phyloP scores from a whole-genome alignment of 2,113 vertebrate species.

The Scortum barcoo region DNA sequence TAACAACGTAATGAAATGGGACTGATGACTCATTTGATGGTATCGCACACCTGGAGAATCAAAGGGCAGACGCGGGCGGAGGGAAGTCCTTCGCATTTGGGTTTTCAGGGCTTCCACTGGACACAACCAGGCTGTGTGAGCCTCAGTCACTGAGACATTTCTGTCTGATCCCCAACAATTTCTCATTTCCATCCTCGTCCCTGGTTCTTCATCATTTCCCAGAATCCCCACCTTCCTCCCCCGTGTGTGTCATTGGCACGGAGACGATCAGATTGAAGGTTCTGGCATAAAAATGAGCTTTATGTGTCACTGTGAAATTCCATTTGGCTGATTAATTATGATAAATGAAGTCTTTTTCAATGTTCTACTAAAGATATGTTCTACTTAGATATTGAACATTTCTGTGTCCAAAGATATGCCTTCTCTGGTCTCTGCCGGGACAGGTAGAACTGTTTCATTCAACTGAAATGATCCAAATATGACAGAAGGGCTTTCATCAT shows the following conservation, averaged over 20 bases:
- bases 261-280: slow-evolving; percentile 55
- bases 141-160: slow-evolving; percentile 34
- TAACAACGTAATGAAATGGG: slow-evolving; percentile 72
- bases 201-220: slow-evolving; percentile 35
- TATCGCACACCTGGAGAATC: slow-evolving; percentile 83
- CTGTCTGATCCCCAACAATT: background rate
- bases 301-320: slow-evolving; percentile 13
- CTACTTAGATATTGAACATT: background rate
- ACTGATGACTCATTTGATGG: slow-evolving; percentile 65
- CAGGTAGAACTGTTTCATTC: slow-evolving; percentile 39
- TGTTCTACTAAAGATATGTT: background rate
- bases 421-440: background rate
- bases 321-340: background rate
- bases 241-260: slow-evolving; percentile 54
- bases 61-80: slow-evolving; percentile 56
- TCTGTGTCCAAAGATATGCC: background rate
- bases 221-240: slow-evolving; percentile 31
- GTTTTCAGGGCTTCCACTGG: slow-evolving; percentile 22
- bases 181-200: slow-evolving; percentile 7
- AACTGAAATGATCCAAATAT: slow-evolving; percentile 48
- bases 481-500: slow-evolving; percentile 66
- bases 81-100: slow-evolving; percentile 27
- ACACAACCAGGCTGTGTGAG: slow-evolving; percentile 11
- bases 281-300: slow-evolving; percentile 1
- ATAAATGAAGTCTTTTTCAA: background rate